Conservation (phyloP, 2,797 vertebrate species). For the Sarcophilus harrisii region DNA sequence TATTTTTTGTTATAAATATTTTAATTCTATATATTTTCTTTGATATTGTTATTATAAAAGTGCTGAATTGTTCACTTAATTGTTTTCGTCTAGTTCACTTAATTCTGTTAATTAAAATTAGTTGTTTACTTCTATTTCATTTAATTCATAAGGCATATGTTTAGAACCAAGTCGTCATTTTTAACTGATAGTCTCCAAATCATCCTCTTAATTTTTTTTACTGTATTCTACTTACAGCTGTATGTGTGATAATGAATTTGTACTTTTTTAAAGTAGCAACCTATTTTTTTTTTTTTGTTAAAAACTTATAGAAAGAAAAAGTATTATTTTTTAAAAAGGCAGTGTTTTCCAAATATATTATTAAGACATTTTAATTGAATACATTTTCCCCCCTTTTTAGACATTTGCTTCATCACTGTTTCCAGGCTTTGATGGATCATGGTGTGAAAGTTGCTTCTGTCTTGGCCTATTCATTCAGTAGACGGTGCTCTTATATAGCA, state of each 20-base stretch:
- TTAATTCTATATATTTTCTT: background rate
- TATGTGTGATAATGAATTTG: background rate
- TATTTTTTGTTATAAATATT: background rate
- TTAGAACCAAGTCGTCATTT: background rate
- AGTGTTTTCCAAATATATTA: slow-evolving; percentile 22
- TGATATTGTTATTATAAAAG: background rate
- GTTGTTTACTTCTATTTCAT: too few species aligned
- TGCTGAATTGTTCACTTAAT: background rate
- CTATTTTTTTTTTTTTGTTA: background rate
- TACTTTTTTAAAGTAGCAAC: background rate
- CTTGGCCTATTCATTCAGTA: slow-evolving; percentile 97
- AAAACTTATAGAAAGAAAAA: background rate
- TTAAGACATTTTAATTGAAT: background rate
- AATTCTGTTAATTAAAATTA: too few species aligned
- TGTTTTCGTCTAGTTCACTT: background rate
- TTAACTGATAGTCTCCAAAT: background rate
- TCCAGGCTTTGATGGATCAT: slow-evolving; percentile 99
- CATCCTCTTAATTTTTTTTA: background rate
- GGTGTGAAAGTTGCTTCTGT: slow-evolving; percentile 99
- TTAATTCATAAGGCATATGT: background rate
- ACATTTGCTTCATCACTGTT: slow-evolving; percentile 99
- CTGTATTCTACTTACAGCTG: background rate
- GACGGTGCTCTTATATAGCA: slow-evolving; percentile 97
- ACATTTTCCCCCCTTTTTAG: slow-evolving; percentile 83
- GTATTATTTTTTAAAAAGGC: slow-evolving; percentile 26